phyloP scores from a whole-genome alignment of 2,113 vertebrate species.

The Apeltes quadracus region DNA sequence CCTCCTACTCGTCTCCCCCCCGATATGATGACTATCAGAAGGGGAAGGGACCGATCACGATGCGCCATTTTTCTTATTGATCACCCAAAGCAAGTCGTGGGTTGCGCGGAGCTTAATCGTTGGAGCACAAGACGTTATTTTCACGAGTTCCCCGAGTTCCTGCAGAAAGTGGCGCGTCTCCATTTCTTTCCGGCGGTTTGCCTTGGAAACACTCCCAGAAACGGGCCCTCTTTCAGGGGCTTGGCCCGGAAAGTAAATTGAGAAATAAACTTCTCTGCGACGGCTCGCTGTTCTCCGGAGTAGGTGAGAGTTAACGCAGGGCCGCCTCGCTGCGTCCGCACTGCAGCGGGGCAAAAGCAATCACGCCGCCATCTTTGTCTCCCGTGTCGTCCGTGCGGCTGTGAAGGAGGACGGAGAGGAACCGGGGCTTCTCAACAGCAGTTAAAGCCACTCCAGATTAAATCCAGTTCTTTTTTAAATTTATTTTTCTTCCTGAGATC shows the following conservation, averaged over 20 bases:
- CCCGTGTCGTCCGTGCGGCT: conserved; percentile 28
- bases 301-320: conserved; percentile 59
- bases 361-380: conserved; percentile 31
- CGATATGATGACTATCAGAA: no score
- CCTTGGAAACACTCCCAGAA: conserved; percentile 71
- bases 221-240: conserved; percentile 28
- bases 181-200: conserved; percentile 58
- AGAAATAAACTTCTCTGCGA: conserved; percentile 65
- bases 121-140: conserved; percentile 58
- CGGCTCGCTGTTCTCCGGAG: conserved; percentile 57
- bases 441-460: conserved; percentile 17
- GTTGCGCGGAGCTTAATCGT: conserved; percentile 29
- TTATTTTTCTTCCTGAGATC: not conserved
- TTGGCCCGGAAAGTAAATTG: conserved; percentile 57
- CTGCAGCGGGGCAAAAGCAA: conserved; percentile 34
- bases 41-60: no score
- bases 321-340: conserved; percentile 40
- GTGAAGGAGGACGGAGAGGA: conserved; percentile 16
- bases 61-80: conserved; percentile 46
- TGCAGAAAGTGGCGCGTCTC: conserved; percentile 46
- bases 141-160: conserved; percentile 38
- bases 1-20: no score
- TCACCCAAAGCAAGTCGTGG: conserved; percentile 11
- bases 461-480: conserved; percentile 8
- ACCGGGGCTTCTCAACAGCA: not conserved